Conservation (phyloP, 2,113 vertebrate species). For the Mixornis gularis region DNA sequence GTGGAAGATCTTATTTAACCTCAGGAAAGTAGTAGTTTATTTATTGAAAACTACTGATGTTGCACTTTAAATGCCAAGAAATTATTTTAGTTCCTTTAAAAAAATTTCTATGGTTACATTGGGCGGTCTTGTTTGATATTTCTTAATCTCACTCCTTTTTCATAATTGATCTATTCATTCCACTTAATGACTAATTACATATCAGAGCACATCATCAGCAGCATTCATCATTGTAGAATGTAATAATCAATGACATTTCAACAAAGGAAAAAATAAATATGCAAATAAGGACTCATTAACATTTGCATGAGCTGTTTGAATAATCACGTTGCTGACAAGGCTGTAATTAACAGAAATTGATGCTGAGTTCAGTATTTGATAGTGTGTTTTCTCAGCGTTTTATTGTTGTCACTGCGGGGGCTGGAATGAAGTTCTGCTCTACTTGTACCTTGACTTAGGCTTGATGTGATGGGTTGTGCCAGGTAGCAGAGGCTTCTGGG, state of each 20-base stretch:
- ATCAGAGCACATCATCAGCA: slow-evolving; percentile 95
- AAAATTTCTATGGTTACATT: slow-evolving; percentile 74
- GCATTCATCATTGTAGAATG: slow-evolving; percentile 99
- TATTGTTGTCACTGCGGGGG: slow-evolving; percentile 81
- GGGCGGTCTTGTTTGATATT: slow-evolving; percentile 88
- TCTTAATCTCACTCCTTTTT: slow-evolving; percentile 88
- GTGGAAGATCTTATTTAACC: slow-evolving; percentile 73
- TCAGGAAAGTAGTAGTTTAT: slow-evolving; percentile 73
- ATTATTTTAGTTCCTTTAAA: slow-evolving; percentile 74
- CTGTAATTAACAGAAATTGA: slow-evolving; percentile 98
- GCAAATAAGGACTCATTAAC: slow-evolving; percentile 99
- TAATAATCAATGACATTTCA: slow-evolving; percentile 99
- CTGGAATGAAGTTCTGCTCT: slow-evolving; percentile 80
- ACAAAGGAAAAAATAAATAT: slow-evolving; percentile 99
- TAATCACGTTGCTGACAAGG: slow-evolving; percentile 98
- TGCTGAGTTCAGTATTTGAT: slow-evolving; percentile 90
- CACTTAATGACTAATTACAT: slow-evolving; percentile 99
- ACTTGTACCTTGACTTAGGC: slow-evolving; percentile 76
- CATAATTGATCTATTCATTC: slow-evolving; percentile 99
- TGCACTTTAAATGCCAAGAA: slow-evolving; percentile 79
- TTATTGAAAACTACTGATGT: slow-evolving; percentile 76
- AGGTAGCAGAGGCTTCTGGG: slow-evolving; percentile 74
- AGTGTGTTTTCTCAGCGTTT: slow-evolving; percentile 82
- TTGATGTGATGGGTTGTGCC: slow-evolving; percentile 72
- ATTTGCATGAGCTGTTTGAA: slow-evolving; percentile 99